phyloP scores from a whole-genome alignment of 35 echinoderm and acorn worm genomes.

The Ophioderma brevispina region DNA sequence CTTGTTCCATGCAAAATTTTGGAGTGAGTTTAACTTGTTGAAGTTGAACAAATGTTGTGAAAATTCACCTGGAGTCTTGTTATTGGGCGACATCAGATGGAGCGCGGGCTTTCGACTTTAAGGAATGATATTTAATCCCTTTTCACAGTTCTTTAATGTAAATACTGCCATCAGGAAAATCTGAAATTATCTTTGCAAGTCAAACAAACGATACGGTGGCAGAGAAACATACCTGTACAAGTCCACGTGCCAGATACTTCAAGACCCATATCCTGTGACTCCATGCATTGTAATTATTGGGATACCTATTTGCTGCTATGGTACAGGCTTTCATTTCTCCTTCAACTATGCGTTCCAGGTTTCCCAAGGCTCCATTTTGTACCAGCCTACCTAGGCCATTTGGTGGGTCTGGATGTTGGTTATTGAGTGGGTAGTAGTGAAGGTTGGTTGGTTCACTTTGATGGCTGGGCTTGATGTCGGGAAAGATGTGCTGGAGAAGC shows the following conservation, averaged over 20 bases:
- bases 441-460: background rate
- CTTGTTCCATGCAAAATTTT: no score
- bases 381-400: background rate
- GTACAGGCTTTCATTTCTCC: slow-evolving; percentile 60
- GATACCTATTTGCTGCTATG: slow-evolving; percentile 61
- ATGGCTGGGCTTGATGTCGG: background rate
- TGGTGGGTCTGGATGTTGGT: background rate
- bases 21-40: no score
- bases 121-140: no score
- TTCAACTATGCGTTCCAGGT: background rate
- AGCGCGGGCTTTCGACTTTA: no score
- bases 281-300: slow-evolving; percentile 97
- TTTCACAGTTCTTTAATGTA: no score
- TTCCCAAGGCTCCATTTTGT: background rate
- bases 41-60: no score
- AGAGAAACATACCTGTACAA: slow-evolving; percentile 60
- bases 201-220: no score
- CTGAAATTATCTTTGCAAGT: no score
- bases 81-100: no score
- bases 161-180: no score
- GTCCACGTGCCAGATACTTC: slow-evolving; percentile 43
- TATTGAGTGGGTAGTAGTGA: background rate
- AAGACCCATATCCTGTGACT: slow-evolving; percentile 93
- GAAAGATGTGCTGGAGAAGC: slow-evolving; percentile 46
- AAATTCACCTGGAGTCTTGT: no score